Conservation (phyloP, 2,888 invertebrate genomes). For the Rhyacophila evoluta region DNA sequence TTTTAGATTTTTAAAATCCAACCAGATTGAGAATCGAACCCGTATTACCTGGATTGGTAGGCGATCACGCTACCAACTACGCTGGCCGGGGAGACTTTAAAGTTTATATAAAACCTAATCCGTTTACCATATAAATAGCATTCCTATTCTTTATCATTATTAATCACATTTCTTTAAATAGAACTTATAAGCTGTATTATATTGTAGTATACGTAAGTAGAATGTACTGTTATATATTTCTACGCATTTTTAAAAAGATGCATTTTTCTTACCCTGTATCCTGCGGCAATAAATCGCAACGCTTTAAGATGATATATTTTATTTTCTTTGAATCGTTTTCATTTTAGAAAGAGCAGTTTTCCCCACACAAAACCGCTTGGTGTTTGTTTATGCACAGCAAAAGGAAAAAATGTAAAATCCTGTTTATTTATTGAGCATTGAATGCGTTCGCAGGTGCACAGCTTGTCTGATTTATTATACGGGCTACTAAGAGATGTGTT, state of each 20-base stretch:
- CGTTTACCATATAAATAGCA: too few species aligned
- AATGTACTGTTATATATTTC: too few species aligned
- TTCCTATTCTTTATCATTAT: too few species aligned
- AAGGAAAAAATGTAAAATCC: conserved; percentile 36
- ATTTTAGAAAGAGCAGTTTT: conserved; percentile 10
- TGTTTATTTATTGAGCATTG: conserved; percentile 48
- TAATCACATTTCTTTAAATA: too few species aligned
- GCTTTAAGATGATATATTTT: conserved; percentile 15
- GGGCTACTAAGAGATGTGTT: conserved; percentile 29
- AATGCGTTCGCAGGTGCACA: conserved; percentile 45
- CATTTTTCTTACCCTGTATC: neutral
- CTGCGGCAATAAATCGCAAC: neutral
- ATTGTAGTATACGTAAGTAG: too few species aligned
- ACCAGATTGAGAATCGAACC: too few species aligned
- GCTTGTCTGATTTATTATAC: conserved; percentile 41
- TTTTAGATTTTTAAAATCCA: too few species aligned
- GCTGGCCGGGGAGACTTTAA: too few species aligned
- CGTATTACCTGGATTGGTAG: too few species aligned
- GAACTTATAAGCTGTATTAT: too few species aligned
- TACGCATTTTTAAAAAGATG: neutral
- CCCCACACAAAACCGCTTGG: conserved; percentile 15
- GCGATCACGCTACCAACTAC: too few species aligned
- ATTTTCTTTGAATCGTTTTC: conserved; percentile 9
- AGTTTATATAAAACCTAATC: too few species aligned
- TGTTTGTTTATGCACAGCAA: conserved; percentile 27